Percentiles rank a stretch among this genome's conserved stretches.
Evolutionary conservation across 2,888 invertebrate species (phyloP).

Genomic region (Dermolepida albohirtum): DNA sequence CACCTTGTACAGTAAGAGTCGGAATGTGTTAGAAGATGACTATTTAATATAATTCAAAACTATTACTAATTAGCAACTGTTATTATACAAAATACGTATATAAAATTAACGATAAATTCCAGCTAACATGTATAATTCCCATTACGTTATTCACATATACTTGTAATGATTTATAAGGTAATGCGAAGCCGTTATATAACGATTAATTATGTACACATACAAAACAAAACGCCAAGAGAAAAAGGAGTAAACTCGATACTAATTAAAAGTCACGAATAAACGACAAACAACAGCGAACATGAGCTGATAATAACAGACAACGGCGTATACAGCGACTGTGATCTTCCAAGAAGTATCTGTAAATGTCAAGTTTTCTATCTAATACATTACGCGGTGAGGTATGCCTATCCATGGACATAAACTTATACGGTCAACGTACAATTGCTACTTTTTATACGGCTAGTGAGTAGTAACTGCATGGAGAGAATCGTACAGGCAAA

Average conservation of each 20-base stretch:
- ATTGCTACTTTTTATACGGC: slow-evolving; percentile 56
- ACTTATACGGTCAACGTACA: slow-evolving; percentile 57
- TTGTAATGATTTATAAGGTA: too few species aligned
- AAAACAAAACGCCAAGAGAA: slow-evolving; percentile 1
- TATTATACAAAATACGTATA: too few species aligned
- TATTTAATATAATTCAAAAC: too few species aligned
- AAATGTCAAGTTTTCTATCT: slow-evolving; percentile 58
- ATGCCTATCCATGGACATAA: slow-evolving; percentile 58
- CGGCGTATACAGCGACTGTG: slow-evolving; percentile 27
- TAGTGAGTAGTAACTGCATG: slow-evolving; percentile 27
- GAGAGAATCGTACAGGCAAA: slow-evolving; percentile 20
- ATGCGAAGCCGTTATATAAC: slow-evolving; percentile 3
- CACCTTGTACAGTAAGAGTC: too few species aligned
- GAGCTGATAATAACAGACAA: slow-evolving; percentile 21
- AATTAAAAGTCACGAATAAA: slow-evolving; percentile 34
- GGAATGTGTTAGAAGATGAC: too few species aligned
- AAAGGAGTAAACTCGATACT: slow-evolving; percentile 18
- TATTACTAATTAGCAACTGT: too few species aligned
- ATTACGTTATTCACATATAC: too few species aligned
- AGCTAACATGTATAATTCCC: too few species aligned
- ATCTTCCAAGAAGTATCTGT: slow-evolving; percentile 49
- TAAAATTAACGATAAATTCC: too few species aligned
- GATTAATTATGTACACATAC: slow-evolving; percentile 23
- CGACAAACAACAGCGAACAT: slow-evolving; percentile 19
- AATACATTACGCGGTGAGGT: slow-evolving; percentile 58